Base-by-base conservation (phyloP, 2,797 vertebrate species). In the Jordanella pulchra region DNA sequence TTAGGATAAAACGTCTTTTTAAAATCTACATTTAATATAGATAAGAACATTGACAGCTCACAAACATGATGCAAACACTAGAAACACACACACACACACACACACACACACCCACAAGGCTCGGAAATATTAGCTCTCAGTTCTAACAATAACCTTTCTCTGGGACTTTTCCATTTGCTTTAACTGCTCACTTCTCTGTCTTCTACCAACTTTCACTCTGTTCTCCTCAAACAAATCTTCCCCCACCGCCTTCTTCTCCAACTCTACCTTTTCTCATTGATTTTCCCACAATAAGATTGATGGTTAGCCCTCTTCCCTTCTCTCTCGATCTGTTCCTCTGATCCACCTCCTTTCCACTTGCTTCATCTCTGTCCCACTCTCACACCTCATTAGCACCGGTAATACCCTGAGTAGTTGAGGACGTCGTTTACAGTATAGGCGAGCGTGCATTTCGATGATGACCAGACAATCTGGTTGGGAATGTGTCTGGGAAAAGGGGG, bases 351-450 rank as follows among this genome's bases (percentile, higher is more conserved):
- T 83, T 80, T 81, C 83, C 81, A 66, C 83, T 85, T 77, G 81
- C 80, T 84, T 84, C 73, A 81, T 87, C 80, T 87, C 79, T 84
- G 84, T 88, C 90, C 84, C 75, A 79, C 85, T 86, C 89, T 89
- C 85, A 91, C 90, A 91, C 89, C 88, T 90, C 85, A 93, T 93
- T 93, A 93, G 91, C 87, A 75, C 89, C 86, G 86, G 84, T 92
- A 93, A 93, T 91, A 91, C 84, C 84, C 82, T 83, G 86, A 85
- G 88, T 93, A 90, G 93, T 90, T 88, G 88, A 89, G 89, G 87
- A 86, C 88, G 89, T 84, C 83, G 83, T 84, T 86, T 79, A 86
- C 48, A 54, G 68, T 71, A 66, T 76, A 48, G 71, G 76, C 78
- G 67, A 47, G 67, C 71, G 63, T 71, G 65, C 63, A 60, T 69